A percentile compares a stretch with the other conserved stretches of the same genome.
Evolutionary conservation across 1,140 invertebrate genomes (phyloP).

Genomic region (Sycobia sp.): DNA sequence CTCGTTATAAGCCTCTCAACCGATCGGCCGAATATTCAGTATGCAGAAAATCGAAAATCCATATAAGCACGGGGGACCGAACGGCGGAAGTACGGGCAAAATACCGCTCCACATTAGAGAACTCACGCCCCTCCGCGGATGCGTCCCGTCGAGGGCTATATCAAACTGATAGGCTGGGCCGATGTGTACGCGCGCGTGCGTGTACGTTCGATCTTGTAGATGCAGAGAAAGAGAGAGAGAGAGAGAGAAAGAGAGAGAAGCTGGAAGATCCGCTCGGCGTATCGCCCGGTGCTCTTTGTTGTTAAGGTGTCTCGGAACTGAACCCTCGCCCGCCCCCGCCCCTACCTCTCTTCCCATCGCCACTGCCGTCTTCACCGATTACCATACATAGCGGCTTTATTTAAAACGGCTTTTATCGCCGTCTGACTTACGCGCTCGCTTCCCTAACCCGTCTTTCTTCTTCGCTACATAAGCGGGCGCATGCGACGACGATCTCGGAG

Average conservation of each 20-base stretch:
- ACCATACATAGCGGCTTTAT: conserved; percentile 50
- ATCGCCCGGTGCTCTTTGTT: neutral
- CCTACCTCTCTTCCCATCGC: no score
- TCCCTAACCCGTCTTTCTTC: no score
- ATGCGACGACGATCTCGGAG: no score
- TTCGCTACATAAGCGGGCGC: no score
- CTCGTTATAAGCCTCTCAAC: no score
- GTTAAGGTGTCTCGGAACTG: no score
- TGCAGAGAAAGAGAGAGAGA: neutral
- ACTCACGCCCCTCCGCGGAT: neutral
- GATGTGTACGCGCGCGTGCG: neutral
- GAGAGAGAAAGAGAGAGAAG: neutral
- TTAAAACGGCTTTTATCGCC: conserved; percentile 51
- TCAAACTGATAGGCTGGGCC: conserved; percentile 46
- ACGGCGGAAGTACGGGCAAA: no score
- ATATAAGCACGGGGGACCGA: no score
- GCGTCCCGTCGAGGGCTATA: conserved; percentile 48
- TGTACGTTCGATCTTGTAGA: neutral
- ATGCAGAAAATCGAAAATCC: no score
- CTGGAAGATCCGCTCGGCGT: neutral
- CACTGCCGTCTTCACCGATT: conserved; percentile 35
- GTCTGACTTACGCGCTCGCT: conserved; percentile 36
- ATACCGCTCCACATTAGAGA: no score
- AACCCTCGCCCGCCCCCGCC: no score
- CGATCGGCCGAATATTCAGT: no score